A percentile compares a stretch with the other conserved stretches of the same genome.
These are phyloP conservation scores for Zeugodacus cucurbitae DNA, from an alignment of 1,140 invertebrate species.

Conservation along the genomic window DNA sequence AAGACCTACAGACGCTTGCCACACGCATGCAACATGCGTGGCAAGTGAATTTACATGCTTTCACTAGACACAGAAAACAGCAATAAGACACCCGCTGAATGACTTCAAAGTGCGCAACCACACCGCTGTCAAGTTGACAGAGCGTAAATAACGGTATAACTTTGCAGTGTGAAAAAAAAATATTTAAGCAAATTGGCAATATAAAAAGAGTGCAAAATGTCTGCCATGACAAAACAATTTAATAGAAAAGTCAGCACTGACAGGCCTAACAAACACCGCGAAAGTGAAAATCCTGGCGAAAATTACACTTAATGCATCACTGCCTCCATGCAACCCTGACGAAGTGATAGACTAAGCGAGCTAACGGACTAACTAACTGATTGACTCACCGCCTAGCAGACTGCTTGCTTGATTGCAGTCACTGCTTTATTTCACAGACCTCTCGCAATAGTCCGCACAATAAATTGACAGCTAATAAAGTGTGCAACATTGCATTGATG, in stretches of 20 bases:
- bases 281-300: background rate
- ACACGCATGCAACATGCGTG: conserved; percentile 1
- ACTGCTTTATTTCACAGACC: background rate
- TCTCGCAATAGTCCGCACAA: background rate
- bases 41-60: background rate
- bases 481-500: conserved; percentile 30
- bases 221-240: background rate
- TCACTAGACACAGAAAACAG: background rate
- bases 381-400: background rate
- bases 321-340: background rate
- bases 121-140: background rate
- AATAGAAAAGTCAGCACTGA: background rate
- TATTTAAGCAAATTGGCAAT: background rate
- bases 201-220: background rate
- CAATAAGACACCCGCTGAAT: background rate
- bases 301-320: background rate
- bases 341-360: background rate
- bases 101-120: background rate
- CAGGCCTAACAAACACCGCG: background rate
- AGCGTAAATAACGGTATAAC: background rate
- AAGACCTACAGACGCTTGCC: background rate
- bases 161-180: background rate
- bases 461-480: conserved; percentile 37
- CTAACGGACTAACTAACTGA: background rate
- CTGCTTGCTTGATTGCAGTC: background rate